Base-by-base conservation (phyloP, 2,888 invertebrate genomes). In the Asteroscopus sphinx region DNA sequence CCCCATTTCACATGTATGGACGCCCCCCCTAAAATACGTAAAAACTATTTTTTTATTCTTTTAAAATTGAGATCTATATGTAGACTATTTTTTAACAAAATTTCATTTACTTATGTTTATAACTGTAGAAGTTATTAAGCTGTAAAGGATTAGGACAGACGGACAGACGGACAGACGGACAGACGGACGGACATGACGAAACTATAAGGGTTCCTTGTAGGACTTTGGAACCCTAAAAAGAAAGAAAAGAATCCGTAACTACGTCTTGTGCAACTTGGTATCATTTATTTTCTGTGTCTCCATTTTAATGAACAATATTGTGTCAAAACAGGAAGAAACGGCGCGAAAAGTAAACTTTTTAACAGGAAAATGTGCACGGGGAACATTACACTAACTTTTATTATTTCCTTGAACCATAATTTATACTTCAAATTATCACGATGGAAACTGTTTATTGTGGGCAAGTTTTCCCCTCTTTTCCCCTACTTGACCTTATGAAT, bases 361-460 rank as follows among this genome's bases (percentile, higher is more conserved):
- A 49, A 71, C 52, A 58, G 59, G 58, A 60, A 72, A 68, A 72
- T 30, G 32, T 13, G 41, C 44, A 36, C 32, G 21, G 37, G 17
- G 54, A 60, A 61, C 57, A 72, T 75, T 64, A 53, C 25, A 44
- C 45, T 16, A 75, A 68, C 68, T 72, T 71, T 70, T 68, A 68
- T 63, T 58, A 68, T 56, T 68, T 52, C 60, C 68, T 44, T 40
- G 54, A 61, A 56, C 49, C 21, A 57, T 57, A 68, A 68, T 68
- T 68, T 72, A 64, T 68, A 57, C 54, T 58, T 42, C 15, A 68
- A 64, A 61, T 58, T 64, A 68, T 67, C 51, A 21, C 52, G 39
- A 57, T 49, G 42, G 16, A 55, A 66, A 59, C 49, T 58, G 52
- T 56, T 68, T 69, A 53, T 57, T 72, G 40, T 13, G 25, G 33